phyloP scores from a whole-genome alignment of 2,888 invertebrate species.

The Exephanes ischioxanthus region DNA sequence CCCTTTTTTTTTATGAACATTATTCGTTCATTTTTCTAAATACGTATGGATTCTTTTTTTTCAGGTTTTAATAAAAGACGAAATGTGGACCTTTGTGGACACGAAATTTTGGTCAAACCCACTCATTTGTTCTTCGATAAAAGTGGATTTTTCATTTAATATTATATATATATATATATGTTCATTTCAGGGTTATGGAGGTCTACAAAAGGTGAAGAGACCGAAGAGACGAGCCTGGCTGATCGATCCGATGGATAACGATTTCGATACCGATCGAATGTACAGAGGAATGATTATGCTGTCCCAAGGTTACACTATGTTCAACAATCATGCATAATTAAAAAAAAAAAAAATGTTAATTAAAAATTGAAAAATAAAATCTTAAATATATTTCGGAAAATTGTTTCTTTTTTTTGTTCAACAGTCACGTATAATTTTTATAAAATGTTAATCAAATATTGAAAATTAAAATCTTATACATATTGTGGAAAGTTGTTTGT shows the following conservation, averaged over 20 bases:
- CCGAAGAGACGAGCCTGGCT: slow-evolving; percentile 76
- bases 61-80: not conserved
- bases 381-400: too few relatives aligned
- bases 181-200: slow-evolving; percentile 72
- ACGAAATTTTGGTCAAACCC: too few relatives aligned
- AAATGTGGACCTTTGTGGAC: too few relatives aligned
- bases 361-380: slow-evolving; percentile 25
- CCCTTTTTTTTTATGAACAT: too few relatives aligned
- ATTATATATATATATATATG: not conserved
- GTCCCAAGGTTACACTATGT: slow-evolving; percentile 77
- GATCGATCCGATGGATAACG: slow-evolving; percentile 75
- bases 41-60: not conserved
- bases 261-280: slow-evolving; percentile 79
- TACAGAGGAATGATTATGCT: slow-evolving; percentile 82
- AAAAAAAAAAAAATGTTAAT: not conserved
- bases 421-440: too few relatives aligned
- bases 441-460: slow-evolving; percentile 6
- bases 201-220: slow-evolving; percentile 75
- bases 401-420: too few relatives aligned
- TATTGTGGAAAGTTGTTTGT: too few relatives aligned
- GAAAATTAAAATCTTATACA: not conserved
- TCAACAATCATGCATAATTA: slow-evolving; percentile 60
- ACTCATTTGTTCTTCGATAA: not conserved
- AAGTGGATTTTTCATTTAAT: not conserved
- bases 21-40: too few relatives aligned